Conservation (phyloP, 1,140 invertebrate genomes). For the Wiebesia pumilae region DNA sequence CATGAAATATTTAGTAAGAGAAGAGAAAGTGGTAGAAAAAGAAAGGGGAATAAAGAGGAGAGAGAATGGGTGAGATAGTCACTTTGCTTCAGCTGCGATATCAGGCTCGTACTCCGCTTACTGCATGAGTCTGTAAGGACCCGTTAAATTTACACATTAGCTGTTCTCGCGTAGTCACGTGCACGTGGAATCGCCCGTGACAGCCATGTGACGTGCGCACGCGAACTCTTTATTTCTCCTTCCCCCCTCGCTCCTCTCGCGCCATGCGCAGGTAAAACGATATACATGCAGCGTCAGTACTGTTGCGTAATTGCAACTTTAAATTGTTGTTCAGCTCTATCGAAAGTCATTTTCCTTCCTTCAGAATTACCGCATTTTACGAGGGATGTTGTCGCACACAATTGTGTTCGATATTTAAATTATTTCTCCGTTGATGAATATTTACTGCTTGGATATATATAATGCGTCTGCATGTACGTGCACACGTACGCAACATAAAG, state of each 20-base stretch:
- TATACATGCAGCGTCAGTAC: not conserved
- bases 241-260: not conserved
- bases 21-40: too few species aligned
- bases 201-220: slow-evolving; percentile 1
- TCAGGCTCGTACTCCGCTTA: not conserved
- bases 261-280: not conserved
- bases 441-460: slow-evolving; percentile 5
- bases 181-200: slow-evolving; percentile 8
- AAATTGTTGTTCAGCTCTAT: slow-evolving; percentile 19
- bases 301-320: slow-evolving; percentile 14
- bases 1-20: too few species aligned
- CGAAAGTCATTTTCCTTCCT: slow-evolving; percentile 15
- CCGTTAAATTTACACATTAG: slow-evolving; percentile 44
- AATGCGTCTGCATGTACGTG: not conserved
- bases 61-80: not conserved
- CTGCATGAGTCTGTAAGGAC: not conserved
- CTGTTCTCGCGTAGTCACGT: slow-evolving; percentile 26
- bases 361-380: not conserved
- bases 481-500: too few species aligned
- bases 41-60: not conserved
- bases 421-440: slow-evolving; percentile 22
- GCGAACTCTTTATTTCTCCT: not conserved
- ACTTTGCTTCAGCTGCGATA: not conserved
- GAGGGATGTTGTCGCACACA: not conserved
- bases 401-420: not conserved